Evolutionary conservation across 2,888 invertebrate species (phyloP), one percentile per base, ranked within the genome.

Genomic region (Phengaris arion): DNA sequence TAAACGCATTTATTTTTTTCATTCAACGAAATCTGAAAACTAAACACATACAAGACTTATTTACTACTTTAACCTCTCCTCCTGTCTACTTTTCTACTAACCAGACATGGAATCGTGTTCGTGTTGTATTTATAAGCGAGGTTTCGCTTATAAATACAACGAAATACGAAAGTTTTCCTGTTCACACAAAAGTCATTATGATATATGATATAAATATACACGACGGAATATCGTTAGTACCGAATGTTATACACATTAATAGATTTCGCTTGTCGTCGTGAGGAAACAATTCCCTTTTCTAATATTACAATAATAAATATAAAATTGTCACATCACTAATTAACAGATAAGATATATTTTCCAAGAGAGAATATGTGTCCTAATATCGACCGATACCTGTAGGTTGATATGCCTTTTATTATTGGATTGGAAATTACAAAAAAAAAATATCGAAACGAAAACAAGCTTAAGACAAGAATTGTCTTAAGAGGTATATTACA

Each of bases 101-200:
- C 2, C 4, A 64, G 7, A 64, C 64, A 64, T 64, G 12, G 12
- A 35, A 64, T 64, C 64, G 35, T 64, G 13, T 64, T 64, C 12
- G 35, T 64, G 35, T 64, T 12, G 64, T 64, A 64, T 64, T 64
- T 64, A 45, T 64, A 45, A 64, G 64, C 45, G 64, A 64, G n/a
- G n/a, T n/a, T n/a, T n/a, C n/a, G n/a, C n/a, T n/a, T n/a, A n/a
- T n/a, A n/a, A n/a, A n/a, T n/a, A n/a, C n/a, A n/a, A n/a, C n/a
- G n/a, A n/a, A n/a, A n/a, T n/a, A n/a, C n/a, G n/a, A n/a, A n/a
- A 64, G 64, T 64, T 64, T 64, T 64, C 64, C 64, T 64, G 64
- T 64, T 64, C 64, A 0, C 12, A 52, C 35, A 35, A 64, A 64
- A 64, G 35, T 35, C 45, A 64, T 64, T 64, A 64, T 45, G 64